Percentiles rank a stretch among this genome's conserved stretches.
Evolutionary conservation across 2,888 invertebrate genomes (phyloP).

Genomic region (Aspidiotus destructor): DNA sequence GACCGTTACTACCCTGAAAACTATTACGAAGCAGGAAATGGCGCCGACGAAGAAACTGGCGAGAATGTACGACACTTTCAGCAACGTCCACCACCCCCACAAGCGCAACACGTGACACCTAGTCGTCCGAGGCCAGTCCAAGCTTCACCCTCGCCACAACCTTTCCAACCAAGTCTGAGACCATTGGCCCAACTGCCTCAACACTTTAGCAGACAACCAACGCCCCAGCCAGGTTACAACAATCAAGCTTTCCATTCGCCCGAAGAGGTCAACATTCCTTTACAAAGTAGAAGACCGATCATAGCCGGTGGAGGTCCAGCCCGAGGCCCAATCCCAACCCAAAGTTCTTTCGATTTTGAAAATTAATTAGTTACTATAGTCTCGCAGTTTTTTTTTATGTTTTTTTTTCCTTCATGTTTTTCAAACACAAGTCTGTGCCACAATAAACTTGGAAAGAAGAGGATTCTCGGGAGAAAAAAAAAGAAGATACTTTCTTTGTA

Average conservation of each 20-base stretch:
- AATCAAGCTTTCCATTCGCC: slow-evolving; percentile 73
- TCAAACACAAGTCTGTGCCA: slow-evolving; percentile 8
- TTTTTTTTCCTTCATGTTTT: too few species aligned
- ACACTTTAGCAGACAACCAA: slow-evolving; percentile 43
- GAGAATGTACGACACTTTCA: slow-evolving; percentile 33
- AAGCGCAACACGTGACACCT: slow-evolving; percentile 34
- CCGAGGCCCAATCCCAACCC: slow-evolving; percentile 8
- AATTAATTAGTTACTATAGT: neutral
- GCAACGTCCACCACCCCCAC: slow-evolving; percentile 31
- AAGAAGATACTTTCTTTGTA: neutral
- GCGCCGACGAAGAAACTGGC: slow-evolving; percentile 45
- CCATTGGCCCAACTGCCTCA: slow-evolving; percentile 40
- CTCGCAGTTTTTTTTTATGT: too few species aligned
- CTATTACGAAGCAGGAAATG: slow-evolving; percentile 58
- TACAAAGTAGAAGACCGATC: slow-evolving; percentile 64
- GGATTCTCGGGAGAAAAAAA: too few species aligned
- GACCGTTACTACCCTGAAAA: slow-evolving; percentile 75
- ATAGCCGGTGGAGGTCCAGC: neutral
- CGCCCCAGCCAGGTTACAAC: slow-evolving; percentile 33
- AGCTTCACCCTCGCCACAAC: slow-evolving; percentile 38
- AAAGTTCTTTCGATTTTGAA: slow-evolving; percentile 29
- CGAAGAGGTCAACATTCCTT: slow-evolving; percentile 77
- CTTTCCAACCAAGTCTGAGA: slow-evolving; percentile 39
- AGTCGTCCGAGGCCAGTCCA: slow-evolving; percentile 30
- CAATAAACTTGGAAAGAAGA: neutral